These are phyloP conservation scores for Apus apus DNA, from an alignment of 2,113 vertebrate species.

Conservation along the genomic window DNA sequence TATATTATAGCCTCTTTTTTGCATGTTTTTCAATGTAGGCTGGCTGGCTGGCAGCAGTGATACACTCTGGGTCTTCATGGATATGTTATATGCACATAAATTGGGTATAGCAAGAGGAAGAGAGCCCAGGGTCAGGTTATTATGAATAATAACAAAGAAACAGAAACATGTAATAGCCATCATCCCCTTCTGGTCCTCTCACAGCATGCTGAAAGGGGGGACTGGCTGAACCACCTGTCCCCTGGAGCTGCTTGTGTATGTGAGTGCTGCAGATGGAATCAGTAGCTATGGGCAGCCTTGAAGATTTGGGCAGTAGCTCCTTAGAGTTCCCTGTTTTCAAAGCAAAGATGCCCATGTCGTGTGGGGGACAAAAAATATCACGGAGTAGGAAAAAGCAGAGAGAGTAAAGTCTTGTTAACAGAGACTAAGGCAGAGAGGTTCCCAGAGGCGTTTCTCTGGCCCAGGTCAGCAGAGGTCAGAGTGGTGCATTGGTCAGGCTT, in stretches of 20 bases:
- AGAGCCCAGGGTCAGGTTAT: not conserved
- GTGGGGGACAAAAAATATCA: rapidly evolving
- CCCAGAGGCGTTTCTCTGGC: not conserved
- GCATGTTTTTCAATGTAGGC: not conserved
- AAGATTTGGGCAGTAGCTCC: not conserved
- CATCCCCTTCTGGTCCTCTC: not conserved
- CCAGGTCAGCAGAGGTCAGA: rapidly evolving
- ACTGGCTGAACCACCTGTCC: not conserved
- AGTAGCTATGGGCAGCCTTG: not conserved
- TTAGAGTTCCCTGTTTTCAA: not conserved
- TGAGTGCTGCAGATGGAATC: not conserved
- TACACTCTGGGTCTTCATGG: not conserved
- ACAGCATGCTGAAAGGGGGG: not conserved
- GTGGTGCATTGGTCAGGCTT: not conserved
- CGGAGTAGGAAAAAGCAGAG: not conserved
- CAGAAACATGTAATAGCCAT: not conserved
- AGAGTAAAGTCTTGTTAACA: not conserved
- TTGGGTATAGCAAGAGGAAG: not conserved
- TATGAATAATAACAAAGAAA: not conserved
- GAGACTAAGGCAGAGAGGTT: not conserved
- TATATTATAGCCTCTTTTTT: not conserved
- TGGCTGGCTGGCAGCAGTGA: not conserved
- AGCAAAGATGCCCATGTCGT: not conserved
- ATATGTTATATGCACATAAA: not conserved
- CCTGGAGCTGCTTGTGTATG: not conserved